Conservation (phyloP, 2,113 vertebrate genomes). For the Macaca mulatta region DNA sequence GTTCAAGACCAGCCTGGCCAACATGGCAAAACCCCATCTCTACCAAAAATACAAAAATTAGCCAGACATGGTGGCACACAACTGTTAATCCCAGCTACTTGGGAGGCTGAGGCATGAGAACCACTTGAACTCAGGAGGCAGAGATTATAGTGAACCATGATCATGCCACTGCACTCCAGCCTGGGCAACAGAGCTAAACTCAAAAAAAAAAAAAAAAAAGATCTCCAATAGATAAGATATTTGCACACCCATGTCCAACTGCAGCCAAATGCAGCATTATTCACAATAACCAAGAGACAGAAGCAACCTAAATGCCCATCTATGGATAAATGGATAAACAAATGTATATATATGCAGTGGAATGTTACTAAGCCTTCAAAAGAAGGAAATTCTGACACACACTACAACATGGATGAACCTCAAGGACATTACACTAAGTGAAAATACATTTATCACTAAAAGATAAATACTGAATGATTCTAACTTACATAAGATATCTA, state of each 20-base stretch:
- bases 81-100: too few species aligned
- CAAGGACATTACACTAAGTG: neutral
- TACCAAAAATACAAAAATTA: too few species aligned
- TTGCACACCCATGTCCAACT: neutral
- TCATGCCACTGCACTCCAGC: too few species aligned
- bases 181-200: too few species aligned
- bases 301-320: neutral
- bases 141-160: too few species aligned
- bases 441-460: neutral
- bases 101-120: too few species aligned
- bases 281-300: neutral
- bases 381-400: neutral
- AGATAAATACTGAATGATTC: neutral
- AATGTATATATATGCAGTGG: neutral
- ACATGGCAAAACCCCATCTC: too few species aligned
- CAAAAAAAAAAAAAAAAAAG: too few species aligned
- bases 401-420: neutral
- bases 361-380: neutral
- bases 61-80: too few species aligned
- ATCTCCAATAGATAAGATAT: neutral
- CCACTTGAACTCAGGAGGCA: too few species aligned
- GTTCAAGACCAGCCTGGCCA: too few species aligned
- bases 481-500: neutral
- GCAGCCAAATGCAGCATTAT: neutral
- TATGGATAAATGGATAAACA: too few species aligned